These are phyloP conservation scores for Lomographa bimaculata DNA, from an alignment of 2,888 invertebrate genomes.

Conservation along the genomic window DNA sequence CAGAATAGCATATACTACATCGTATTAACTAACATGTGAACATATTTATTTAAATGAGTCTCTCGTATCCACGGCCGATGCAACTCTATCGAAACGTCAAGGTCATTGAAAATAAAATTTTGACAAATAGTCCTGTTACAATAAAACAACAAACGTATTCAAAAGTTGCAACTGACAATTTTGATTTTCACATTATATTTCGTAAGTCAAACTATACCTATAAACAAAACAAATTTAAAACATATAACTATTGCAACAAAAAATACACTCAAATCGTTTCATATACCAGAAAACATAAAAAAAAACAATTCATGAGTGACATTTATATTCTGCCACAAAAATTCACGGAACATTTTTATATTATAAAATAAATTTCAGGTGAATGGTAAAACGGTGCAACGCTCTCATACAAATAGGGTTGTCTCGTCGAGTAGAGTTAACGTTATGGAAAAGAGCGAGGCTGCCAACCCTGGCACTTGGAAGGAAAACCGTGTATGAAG, in stretches of 20 bases:
- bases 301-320: slow-evolving; percentile 8
- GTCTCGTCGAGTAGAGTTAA: slow-evolving; percentile 29
- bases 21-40: no score
- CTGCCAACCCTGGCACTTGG: slow-evolving; percentile 29
- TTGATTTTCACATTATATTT: no score
- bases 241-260: neutral
- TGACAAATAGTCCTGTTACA: no score
- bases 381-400: slow-evolving; percentile 20
- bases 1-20: no score
- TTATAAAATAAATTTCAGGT: slow-evolving; percentile 29
- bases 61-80: no score
- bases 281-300: slow-evolving; percentile 7
- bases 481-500: slow-evolving; percentile 7
- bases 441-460: slow-evolving; percentile 29
- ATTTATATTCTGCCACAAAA: slow-evolving; percentile 23
- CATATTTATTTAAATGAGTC: no score
- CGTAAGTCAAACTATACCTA: no score
- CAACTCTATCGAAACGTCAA: no score
- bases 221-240: slow-evolving; percentile 1
- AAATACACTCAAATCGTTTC: slow-evolving; percentile 11
- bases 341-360: slow-evolving; percentile 38
- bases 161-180: no score
- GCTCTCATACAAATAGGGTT: slow-evolving; percentile 33
- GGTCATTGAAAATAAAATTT: no score
- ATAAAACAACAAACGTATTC: no score